These are phyloP conservation scores for Tineola bisselliella DNA, from an alignment of 2,888 invertebrate species.

Conservation along the genomic window DNA sequence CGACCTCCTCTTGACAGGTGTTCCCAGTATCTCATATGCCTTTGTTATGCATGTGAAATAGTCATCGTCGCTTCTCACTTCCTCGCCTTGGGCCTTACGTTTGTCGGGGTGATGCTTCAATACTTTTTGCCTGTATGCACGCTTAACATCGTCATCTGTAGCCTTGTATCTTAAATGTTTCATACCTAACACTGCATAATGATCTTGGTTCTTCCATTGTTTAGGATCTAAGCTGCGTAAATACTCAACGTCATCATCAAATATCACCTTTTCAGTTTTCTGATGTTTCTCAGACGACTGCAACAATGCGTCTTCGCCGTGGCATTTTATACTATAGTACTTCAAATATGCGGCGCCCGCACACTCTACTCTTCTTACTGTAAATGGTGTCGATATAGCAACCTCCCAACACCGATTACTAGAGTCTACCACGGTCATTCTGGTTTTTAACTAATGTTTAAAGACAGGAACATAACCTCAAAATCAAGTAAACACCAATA, in stretches of 20 bases:
- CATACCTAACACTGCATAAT: conserved; percentile 95
- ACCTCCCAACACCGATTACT: conserved; percentile 37
- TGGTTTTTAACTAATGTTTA: conserved; percentile 24
- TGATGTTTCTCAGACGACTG: conserved; percentile 49
- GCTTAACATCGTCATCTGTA: conserved; percentile 91
- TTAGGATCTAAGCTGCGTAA: conserved; percentile 91
- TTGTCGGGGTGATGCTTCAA: conserved; percentile 98
- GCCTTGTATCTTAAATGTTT: conserved; percentile 84
- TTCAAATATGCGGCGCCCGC: conserved; percentile 59
- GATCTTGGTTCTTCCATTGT: conserved; percentile 98
- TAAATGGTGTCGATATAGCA: conserved; percentile 40
- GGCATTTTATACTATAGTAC: conserved; percentile 59
- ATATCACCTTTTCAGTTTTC: conserved; percentile 51
- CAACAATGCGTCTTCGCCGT: conserved; percentile 54
- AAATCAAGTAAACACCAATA: conserved; percentile 31
- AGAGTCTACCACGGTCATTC: conserved; percentile 45
- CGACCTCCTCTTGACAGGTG: conserved; percentile 81
- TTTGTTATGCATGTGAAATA: conserved; percentile 99
- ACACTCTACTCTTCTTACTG: conserved; percentile 57
- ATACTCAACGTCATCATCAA: conserved; percentile 81
- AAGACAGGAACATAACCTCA: conserved; percentile 54
- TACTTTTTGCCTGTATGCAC: conserved; percentile 81
- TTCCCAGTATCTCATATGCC: conserved; percentile 92
- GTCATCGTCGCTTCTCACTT: conserved; percentile 89
- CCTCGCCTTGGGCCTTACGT: conserved; percentile 89